A percentile compares a stretch with the other conserved stretches of the same genome.
phyloP scores from a whole-genome alignment of 2,888 invertebrate species.

The Glaucopsyche alexis region DNA sequence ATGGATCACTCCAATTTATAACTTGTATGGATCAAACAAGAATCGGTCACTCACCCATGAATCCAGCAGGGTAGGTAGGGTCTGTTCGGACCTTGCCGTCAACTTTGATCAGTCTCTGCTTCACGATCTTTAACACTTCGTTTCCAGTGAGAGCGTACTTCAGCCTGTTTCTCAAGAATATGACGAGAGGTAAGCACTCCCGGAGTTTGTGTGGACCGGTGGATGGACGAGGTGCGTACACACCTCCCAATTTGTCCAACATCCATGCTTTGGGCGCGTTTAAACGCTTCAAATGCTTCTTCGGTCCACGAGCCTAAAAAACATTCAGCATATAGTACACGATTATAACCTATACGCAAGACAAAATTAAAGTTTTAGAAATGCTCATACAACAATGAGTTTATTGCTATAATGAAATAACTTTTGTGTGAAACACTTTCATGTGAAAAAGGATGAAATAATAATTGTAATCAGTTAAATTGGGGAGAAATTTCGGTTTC shows the following conservation, averaged over 20 bases:
- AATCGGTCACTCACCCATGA: slow-evolving; percentile 92
- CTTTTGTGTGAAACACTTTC: neutral
- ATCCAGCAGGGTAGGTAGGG: slow-evolving; percentile 98
- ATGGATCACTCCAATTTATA: neutral
- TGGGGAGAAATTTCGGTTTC: neutral
- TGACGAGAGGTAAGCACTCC: slow-evolving; percentile 97
- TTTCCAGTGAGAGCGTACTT: slow-evolving; percentile 98
- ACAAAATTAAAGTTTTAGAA: slow-evolving; percentile 6
- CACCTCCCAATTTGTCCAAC: slow-evolving; percentile 99
- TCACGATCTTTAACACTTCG: slow-evolving; percentile 98
- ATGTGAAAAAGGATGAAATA: neutral
- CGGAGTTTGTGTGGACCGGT: slow-evolving; percentile 98
- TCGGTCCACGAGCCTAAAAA: slow-evolving; percentile 96
- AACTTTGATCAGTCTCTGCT: slow-evolving; percentile 98
- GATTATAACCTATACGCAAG: slow-evolving; percentile 22
- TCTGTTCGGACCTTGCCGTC: slow-evolving; percentile 99
- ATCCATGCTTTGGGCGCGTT: slow-evolving; percentile 99
- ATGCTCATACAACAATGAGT: neutral
- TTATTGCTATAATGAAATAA: neutral
- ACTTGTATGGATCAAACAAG: neutral
- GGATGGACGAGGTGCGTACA: slow-evolving; percentile 98
- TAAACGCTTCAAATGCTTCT: slow-evolving; percentile 99
- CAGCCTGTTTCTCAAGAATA: slow-evolving; percentile 97
- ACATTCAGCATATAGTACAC: slow-evolving; percentile 40
- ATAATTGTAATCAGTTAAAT: neutral